Evolutionary conservation across 1,140 invertebrate genomes (phyloP).

Genomic region (Solenopsis fugax): DNA sequence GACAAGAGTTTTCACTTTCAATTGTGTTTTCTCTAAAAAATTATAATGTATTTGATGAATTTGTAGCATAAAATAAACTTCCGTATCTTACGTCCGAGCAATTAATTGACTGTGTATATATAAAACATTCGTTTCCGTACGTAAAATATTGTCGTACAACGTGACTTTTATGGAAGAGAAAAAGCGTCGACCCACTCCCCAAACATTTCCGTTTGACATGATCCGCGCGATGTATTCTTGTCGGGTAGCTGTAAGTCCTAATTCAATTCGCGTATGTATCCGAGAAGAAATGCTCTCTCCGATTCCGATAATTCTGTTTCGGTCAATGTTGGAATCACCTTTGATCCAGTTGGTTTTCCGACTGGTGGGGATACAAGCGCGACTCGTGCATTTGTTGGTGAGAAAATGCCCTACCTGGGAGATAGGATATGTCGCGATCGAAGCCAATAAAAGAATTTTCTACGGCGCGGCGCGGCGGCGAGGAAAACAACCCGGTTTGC

Average conservation of each 20-base stretch:
- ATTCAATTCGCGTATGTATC: conserved; percentile 54
- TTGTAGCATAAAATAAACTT: too few relatives aligned
- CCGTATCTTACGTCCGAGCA: too few relatives aligned
- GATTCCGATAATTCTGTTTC: conserved; percentile 14
- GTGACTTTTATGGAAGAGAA: not conserved
- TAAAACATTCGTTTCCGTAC: not conserved
- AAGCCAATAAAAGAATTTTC: conserved; percentile 61
- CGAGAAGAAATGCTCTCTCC: conserved; percentile 45
- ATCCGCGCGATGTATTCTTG: conserved; percentile 29
- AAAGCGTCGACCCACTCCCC: not conserved
- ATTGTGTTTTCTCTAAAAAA: too few relatives aligned
- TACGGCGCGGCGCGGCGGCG: not conserved
- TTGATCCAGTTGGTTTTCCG: conserved; percentile 51
- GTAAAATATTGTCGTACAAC: conserved; percentile 5
- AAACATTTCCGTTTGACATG: conserved; percentile 9
- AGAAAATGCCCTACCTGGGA: conserved; percentile 53
- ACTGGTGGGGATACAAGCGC: conserved; percentile 25
- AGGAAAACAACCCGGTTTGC: conserved; percentile 34
- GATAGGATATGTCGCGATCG: conserved; percentile 59
- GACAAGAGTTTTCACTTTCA: too few relatives aligned
- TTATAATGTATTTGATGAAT: too few relatives aligned
- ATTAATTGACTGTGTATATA: not conserved
- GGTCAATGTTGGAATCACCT: conserved; percentile 14
- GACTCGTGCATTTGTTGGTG: conserved; percentile 57
- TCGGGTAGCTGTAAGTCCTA: conserved; percentile 24